phyloP scores from a whole-genome alignment of 1,140 invertebrate species.

The Adoxophyes honmai region DNA sequence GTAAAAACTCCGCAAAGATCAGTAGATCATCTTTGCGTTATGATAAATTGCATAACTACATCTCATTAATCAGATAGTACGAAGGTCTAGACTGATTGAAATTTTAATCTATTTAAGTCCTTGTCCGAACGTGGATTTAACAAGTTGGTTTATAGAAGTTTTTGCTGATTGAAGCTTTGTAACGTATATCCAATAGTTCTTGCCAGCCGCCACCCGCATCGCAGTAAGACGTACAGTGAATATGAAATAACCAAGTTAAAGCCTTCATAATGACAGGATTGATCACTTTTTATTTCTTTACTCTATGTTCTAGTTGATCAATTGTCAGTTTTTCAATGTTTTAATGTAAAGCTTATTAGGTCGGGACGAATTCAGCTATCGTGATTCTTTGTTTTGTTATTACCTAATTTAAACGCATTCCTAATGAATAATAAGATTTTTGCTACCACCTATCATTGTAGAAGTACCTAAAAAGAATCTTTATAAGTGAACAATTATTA shows the following conservation, averaged over 20 bases:
- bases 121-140: slow-evolving; percentile 39
- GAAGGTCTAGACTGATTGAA: background rate
- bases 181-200: background rate
- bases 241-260: background rate
- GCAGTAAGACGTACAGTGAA: slow-evolving; percentile 16
- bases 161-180: slow-evolving; percentile 42
- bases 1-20: slow-evolving; percentile 26
- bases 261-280: no score
- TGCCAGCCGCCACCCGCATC: slow-evolving; percentile 41
- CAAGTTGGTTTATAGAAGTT: slow-evolving; percentile 29
- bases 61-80: slow-evolving; percentile 16
- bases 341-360: no score
- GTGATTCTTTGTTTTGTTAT: no score
- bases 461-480: no score
- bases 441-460: no score
- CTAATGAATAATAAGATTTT: no score
- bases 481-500: no score
- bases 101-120: slow-evolving; percentile 33
- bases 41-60: slow-evolving; percentile 20
- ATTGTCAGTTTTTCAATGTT: no score
- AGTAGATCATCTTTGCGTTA: background rate
- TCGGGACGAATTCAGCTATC: no score
- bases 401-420: no score
- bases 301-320: no score
- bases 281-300: no score